A percentile compares a stretch with the other conserved stretches of the same genome.
Conservation (phyloP, 2,797 vertebrate species). For the Natrix natrix region DNA sequence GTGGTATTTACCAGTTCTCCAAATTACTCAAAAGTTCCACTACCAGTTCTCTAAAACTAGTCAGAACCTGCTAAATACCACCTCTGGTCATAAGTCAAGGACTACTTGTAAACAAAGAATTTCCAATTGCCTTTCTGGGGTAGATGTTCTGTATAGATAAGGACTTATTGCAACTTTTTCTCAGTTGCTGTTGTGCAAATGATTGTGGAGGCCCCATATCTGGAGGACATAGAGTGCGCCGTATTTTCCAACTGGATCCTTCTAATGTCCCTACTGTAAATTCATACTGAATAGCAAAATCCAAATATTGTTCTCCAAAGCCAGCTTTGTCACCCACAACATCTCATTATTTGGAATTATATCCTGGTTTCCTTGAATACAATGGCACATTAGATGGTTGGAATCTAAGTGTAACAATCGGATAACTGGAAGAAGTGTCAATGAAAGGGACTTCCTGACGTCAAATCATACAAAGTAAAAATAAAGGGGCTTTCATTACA, state of each 20-base stretch:
- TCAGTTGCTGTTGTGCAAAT: background rate
- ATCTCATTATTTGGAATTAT: conserved; percentile 12
- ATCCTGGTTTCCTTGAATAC: conserved; percentile 47
- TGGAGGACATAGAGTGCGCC: background rate
- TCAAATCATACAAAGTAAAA: conserved; percentile 50
- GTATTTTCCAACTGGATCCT: background rate
- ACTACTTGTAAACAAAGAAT: background rate
- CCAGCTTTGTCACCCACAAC: conserved; percentile 43
- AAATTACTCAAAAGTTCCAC: too few relatives aligned
- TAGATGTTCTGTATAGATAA: too few relatives aligned
- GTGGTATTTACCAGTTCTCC: too few relatives aligned
- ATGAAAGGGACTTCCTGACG: conserved; percentile 50
- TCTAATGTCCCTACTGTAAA: conserved; percentile 31
- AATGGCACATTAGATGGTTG: conserved; percentile 62
- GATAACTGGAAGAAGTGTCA: conserved; percentile 56
- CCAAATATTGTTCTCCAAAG: background rate
- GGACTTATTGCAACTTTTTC: background rate
- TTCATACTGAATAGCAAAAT: conserved; percentile 49
- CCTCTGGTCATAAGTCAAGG: background rate
- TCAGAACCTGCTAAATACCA: too few relatives aligned
- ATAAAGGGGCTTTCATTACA: conserved; percentile 66
- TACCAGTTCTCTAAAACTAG: too few relatives aligned
- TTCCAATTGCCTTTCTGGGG: background rate
- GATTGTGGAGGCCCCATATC: background rate
- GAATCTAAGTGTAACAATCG: conserved; percentile 63